Evolutionary conservation across 2,113 vertebrate genomes (phyloP).

Genomic region (Dipodomys ordii): DNA sequence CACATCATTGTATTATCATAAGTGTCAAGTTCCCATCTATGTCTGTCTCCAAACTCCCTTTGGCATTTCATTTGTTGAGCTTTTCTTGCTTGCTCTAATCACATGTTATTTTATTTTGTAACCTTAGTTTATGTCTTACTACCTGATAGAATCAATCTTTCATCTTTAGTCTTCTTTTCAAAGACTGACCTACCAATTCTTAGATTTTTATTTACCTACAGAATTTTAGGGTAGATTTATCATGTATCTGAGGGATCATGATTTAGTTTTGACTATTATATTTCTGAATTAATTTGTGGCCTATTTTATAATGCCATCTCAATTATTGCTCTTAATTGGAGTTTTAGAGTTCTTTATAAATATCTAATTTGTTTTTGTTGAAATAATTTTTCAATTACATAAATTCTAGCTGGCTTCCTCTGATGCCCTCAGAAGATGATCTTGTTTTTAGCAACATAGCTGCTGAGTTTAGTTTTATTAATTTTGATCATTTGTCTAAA

Average conservation of each 20-base stretch:
- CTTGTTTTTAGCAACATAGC: background rate
- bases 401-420: background rate
- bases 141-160: background rate
- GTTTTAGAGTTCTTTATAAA: background rate
- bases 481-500: background rate
- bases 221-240: background rate
- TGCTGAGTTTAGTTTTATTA: background rate
- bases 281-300: background rate
- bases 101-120: background rate
- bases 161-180: conserved; percentile 7
- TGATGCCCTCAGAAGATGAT: conserved; percentile 6
- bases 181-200: background rate
- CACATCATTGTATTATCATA: background rate
- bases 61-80: background rate
- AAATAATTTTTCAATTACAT: background rate
- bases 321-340: background rate
- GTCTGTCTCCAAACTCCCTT: background rate
- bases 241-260: background rate
- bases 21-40: background rate
- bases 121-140: background rate
- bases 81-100: conserved; percentile 9
- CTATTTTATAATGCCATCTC: conserved; percentile 1
- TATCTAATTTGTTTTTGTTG: background rate
- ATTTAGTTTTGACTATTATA: background rate
- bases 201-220: background rate